Base-by-base conservation (phyloP, 1,140 invertebrate species). In the Aricia agestis region DNA sequence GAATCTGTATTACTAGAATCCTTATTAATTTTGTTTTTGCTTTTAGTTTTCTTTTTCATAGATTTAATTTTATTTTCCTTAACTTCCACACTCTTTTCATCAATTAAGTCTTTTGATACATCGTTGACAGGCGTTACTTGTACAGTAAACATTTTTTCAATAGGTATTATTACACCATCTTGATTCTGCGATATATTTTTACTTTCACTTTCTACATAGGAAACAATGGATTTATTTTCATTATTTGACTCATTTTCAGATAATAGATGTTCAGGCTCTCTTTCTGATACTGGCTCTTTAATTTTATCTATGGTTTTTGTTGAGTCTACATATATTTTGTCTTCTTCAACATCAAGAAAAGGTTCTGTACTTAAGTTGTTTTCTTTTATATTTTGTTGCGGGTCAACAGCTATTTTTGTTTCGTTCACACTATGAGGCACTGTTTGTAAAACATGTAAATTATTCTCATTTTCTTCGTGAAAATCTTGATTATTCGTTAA, bases 1-100 rank as follows among this genome's bases (percentile, higher is more conserved):
- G 17, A 63, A 11, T 18, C 59, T 25, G 0, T 11, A 52, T 13
- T 15, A 13, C 13, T 52, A 11, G 45, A 10, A 52, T 52, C 36
- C 18, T 52, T 70, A 45, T n/a, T 36, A 18, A 25, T 57, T 61
- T 41, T 58, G 61, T 31, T 68, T 68, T 59, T 15, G 18, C 59
- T 63, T 63, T 63, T 63, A 67, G 58, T 31, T 68, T 59, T 72
- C 15, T 67, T 67, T 58, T 25, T 17, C 15, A 59, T 25, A 52
- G 45, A 52, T 52, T 11, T 52, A 13, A n/a, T 6, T 59, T 19
- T 59, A 10, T 59, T 59, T 19, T 59, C 18, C 9, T 18, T 19
- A 4, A 18, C 58, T 17, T n/a, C n/a, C n/a, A 18, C n/a, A 18
- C 6, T 18, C 2, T 19, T 19, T 10, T 19, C 58, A 18, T 18